Evolutionary conservation across 2,888 invertebrate species (phyloP), one percentile per base, ranked within the genome.

Genomic region (Schizaphis graminum): DNA sequence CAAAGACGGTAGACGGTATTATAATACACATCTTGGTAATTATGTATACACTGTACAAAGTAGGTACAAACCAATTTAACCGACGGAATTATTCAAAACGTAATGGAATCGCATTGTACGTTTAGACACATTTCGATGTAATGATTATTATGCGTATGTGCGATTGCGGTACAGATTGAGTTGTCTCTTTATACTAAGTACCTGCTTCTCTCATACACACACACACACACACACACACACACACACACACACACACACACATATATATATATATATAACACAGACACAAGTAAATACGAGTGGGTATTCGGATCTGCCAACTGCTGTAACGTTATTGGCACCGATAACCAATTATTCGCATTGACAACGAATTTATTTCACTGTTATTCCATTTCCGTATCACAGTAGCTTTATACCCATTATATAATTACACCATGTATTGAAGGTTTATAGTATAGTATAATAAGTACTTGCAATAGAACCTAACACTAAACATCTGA

Each of bases 61-160:
- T 44, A 44, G 41, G 41, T 44, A 44, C 89, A 26, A n/a, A 41
- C 89, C 41, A 56, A 89, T 56, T 56, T 56, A 56, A 89, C 56
- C 89, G 56, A 26, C 35, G 35, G 53, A 88, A 88, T 89, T 89
- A 89, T 89, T 89, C 89, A n/a, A 47, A 41, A 56, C 41, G 41
- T 89, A 56, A 56, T 56, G 56, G 77, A 89, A 56, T 89, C 89
- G 89, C 89, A 53, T 88, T 56, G 88, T 88, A 88, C n/a, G 56
- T 41, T 85, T 85, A 85, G 85, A 85, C 85, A 85, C 85, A 26
- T 88, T 88, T 53, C 88, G 26, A 35, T 53, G 53, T 88, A 88
- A 88, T 35, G 53, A 88, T 88, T 53, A 88, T 47, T 88, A 53
- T 35, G 16, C 87, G n/a, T n/a, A 44, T 87, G 88, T 87, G 88